Percentiles rank a stretch among this genome's conserved stretches.
These are phyloP conservation scores for Amphipoea oculea DNA, from an alignment of 2,888 invertebrate genomes.

Conservation along the genomic window DNA sequence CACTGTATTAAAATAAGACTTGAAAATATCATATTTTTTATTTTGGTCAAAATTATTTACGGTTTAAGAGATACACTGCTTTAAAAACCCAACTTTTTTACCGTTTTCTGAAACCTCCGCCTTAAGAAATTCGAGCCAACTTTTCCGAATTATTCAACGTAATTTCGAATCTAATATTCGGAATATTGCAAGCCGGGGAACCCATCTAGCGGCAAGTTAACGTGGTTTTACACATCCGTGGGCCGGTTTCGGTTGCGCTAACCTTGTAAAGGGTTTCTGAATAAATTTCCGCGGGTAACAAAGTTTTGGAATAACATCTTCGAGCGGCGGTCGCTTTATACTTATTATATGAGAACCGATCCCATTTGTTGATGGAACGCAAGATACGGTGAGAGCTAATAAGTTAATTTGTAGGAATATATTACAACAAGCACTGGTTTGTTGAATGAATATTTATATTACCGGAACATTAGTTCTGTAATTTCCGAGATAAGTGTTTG, in stretches of 20 bases:
- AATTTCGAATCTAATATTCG: constrained; percentile 49
- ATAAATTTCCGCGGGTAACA: constrained; percentile 56
- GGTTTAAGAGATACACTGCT: too few relatives aligned
- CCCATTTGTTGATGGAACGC: constrained; percentile 41
- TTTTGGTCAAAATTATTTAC: too few relatives aligned
- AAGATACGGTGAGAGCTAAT: constrained; percentile 46
- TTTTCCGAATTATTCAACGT: constrained; percentile 46
- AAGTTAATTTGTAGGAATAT: constrained; percentile 44
- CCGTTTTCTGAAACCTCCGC: too few relatives aligned
- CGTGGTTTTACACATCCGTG: constrained; percentile 64
- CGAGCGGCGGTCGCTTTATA: constrained; percentile 44
- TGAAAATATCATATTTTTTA: too few relatives aligned
- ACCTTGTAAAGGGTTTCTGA: constrained; percentile 56
- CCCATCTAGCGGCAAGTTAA: constrained; percentile 40
- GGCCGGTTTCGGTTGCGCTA: constrained; percentile 35
- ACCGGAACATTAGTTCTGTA: background rate
- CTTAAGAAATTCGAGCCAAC: constrained; percentile 13
- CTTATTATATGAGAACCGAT: constrained; percentile 37
- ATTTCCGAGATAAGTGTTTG: background rate
- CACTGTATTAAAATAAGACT: too few relatives aligned
- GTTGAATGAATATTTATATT: constrained; percentile 36
- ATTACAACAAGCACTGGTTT: constrained; percentile 19
- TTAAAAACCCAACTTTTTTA: too few relatives aligned
- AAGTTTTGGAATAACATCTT: constrained; percentile 65
- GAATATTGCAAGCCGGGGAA: constrained; percentile 32